Base-by-base conservation (phyloP, 2,113 vertebrate species). In the Stercorarius parasiticus region DNA sequence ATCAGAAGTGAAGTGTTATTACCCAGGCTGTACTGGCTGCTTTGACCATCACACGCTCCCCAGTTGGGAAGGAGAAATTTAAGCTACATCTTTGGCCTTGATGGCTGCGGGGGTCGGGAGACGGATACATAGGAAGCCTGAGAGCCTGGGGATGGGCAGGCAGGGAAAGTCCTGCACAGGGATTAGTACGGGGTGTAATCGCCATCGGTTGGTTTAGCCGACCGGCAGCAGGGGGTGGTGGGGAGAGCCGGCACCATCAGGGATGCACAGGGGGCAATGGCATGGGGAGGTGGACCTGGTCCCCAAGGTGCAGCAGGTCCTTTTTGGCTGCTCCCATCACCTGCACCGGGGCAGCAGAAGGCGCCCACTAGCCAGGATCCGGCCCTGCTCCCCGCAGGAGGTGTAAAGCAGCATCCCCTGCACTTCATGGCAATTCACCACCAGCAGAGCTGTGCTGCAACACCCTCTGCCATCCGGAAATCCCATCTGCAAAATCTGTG, bases 171-270 rank as follows among this genome's bases (percentile, higher is more conserved):
- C 72, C 88, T 38, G 45, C 27, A 40, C 5, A 1, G 59, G 65
- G 95, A 84, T 88, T 80, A 74, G 25, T 25, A 5, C 1, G 0
- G 8, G 34, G 20, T 0, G 1, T 16, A 30, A 11, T 49, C n/a
- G 1, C 62, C 53, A 8, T 45, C 0, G 2, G 30, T 47, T 25
- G n/a, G 50, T 72, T 82, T 40, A 72, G 58, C 42, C 3, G 10
- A 45, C 20, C 1, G 0, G 20, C 0, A 0, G 16, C 1, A 0
- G 26, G 17, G 29, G 15, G 21, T 5, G 62, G 27, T 8, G 27
- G 34, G 49, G 30, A 43, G 78, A 29, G 84, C 36, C 1, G 0
- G 45, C 1, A 8, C 1, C 4, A 38, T 18, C 2, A 1, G 38
- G 23, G 55, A 12, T 12, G 42, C 7, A 15, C 6, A 5, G 49